Base-by-base conservation (phyloP, 2,113 vertebrate genomes). In the Dromiciops gliroides region DNA sequence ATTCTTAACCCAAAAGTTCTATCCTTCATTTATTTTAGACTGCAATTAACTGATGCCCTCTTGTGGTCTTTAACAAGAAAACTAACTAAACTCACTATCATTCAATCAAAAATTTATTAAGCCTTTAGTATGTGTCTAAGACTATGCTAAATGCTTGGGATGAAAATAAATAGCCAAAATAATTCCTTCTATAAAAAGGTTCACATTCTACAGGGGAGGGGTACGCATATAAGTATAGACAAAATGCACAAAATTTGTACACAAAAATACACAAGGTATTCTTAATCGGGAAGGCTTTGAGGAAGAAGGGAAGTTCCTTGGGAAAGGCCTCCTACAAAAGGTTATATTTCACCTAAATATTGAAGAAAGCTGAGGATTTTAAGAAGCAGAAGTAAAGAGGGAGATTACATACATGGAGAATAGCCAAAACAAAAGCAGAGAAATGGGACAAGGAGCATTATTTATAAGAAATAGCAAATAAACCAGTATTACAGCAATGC, bases 21-120 rank as follows among this genome's bases (percentile, higher is more conserved):
- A 24, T 50, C 44, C 12, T 10, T 9, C 2, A 0, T 31, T 4
- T 3, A 22, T 91, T 37, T 93, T 31, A 31, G 50, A 49, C 49
- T 90, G 0, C 91, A 90, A 44, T 93, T 91, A 88, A 88, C 56
- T 92, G 92, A 60, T 92, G 93, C 96, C 91, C 96, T 95, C 96
- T 93, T 89, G 92, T 97, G 97, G 83, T 91, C 88, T 50, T 2
- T 6, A 53, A n/a, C 50, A 60, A 90, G 51, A 97, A 97, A 94
- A 90, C 26, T 47, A 2, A 48, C 60, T 75, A 75, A 75, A 75
- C 60, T 22, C 37, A 22, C 67, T 44, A 83, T 22, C 7, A 67
- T 67, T 37, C 60, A 83, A 12, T 31, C 28, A 12, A 67, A 11
- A 37, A 67, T 31, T 67, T 67, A 67, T 67, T 67, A 67, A 67